Base-by-base conservation (phyloP, 1,140 invertebrate species). In the Hormaphis cornu region DNA sequence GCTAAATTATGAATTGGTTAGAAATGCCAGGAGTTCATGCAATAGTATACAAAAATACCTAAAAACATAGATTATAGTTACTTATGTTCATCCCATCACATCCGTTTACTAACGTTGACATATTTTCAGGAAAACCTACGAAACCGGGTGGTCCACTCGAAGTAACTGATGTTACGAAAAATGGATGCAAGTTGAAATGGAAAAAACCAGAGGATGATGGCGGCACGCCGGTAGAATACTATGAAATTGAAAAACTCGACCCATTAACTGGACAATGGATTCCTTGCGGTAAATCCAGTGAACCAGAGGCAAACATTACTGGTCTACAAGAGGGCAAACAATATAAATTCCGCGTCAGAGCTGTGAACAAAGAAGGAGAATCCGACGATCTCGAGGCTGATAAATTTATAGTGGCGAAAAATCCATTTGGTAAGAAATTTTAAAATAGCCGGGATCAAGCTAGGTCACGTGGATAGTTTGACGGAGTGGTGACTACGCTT, bases 351-450 rank as follows among this genome's bases (percentile, higher is more conserved):
- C 83, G 97, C 48, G 96, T 99, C 0, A 89, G 91, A 74, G 97
- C 97, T 22, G 93, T 98, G n/a, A 99, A 99, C 77, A 94, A 94
- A 76, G 94, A 98, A 79, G 97, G 97, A 24, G 92, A 96, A 77
- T 97, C 95, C 35, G 95, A 97, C 73, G 91, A 95, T 73, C 80
- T 99, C 40, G 93, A 96, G 78, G 89, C 93, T 3, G 93, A 96
- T 63, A 91, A 94, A 76, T 84, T 91, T 26, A 96, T 96, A 66
- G 87, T 96, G 73, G 97, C 97, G 54, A 99, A 99, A 80, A 97
- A 99, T 91, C 96, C 96, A 73, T 99, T 90, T 78, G 93, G 89
- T 92, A 80, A 82, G 79, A 73, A 70, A 0, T 46, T 12, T 22
- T 46, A n/a, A n/a, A n/a, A n/a, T n/a, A 10, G 9, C n/a, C n/a